Base-by-base conservation (phyloP, 1,140 invertebrate species). In the Ceratosolen fusciceps region DNA sequence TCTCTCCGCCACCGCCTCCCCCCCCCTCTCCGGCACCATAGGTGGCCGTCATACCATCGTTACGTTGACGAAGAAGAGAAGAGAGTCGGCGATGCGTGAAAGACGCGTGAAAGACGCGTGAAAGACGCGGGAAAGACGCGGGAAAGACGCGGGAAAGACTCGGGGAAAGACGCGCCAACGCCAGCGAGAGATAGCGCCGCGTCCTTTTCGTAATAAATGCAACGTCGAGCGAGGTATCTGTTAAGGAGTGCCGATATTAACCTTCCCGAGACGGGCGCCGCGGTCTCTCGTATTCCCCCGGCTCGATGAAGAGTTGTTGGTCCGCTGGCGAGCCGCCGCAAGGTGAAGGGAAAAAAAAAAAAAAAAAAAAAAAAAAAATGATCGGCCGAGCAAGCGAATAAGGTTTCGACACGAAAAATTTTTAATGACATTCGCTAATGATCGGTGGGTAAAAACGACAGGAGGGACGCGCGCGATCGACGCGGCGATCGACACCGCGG, bases 351-450 rank as follows among this genome's bases (percentile, higher is more conserved):
- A 39, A 37, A 74, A 74, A 62, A 39, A 16, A 37, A 31, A 73
- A n/a, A 60, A 74, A 74, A 65, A n/a, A n/a, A n/a, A n/a, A n/a
- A 37, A 31, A 73, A n/a, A 60, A 74, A 74, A 65, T 65, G 60
- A 47, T 7, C 19, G 58, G 24, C 10, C 43, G 74, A 68, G 31
- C n/a, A 76, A 76, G 68, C 60, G 60, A 70, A 71, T 71, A 7
- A 56, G 26, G 26, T 77, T 77, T 77, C 67, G 58, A 68, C 67
- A 77, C 58, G 52, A 19, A n/a, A 56, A 26, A 56, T 16, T 56
- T 68, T n/a, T n/a, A n/a, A 76, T 76, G 70, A 70, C n/a, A 77
- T 67, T 71, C 49, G 52, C n/a, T 60, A 56, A 68, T 68, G 67
- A 37, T 39, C 54, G 9, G 12, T 26, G 24, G 31, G n/a, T 2